Conservation (phyloP, 2,797 vertebrate genomes). For the Aldrovandia affinis region DNA sequence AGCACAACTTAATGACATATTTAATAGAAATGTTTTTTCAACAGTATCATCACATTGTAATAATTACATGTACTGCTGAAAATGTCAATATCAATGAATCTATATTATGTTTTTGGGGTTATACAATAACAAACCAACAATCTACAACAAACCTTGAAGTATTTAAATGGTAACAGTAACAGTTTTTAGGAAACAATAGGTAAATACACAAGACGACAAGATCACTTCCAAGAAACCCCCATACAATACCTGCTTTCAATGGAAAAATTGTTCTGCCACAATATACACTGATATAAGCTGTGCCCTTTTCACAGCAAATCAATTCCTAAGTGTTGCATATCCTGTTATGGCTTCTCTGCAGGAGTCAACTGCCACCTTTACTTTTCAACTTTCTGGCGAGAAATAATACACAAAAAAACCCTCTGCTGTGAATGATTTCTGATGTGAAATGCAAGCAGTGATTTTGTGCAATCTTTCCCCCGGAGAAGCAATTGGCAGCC, state of each 20-base stretch:
- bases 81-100: not conserved
- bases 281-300: slow-evolving; percentile 54
- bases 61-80: too few relatives aligned
- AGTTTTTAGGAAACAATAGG: slow-evolving; percentile 11
- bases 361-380: slow-evolving; percentile 16
- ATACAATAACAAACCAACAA: not conserved
- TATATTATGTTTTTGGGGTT: not conserved
- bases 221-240: not conserved
- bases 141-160: not conserved
- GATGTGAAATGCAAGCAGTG: slow-evolving; percentile 48
- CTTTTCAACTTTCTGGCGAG: slow-evolving; percentile 11
- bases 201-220: slow-evolving; percentile 20
- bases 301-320: slow-evolving; percentile 56
- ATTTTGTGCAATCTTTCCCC: slow-evolving; percentile 53
- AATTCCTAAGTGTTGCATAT: slow-evolving; percentile 48
- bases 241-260: not conserved
- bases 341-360: slow-evolving; percentile 45
- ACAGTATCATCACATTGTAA: too few relatives aligned
- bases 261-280: slow-evolving; percentile 21
- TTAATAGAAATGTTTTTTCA: too few relatives aligned
- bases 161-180: not conserved
- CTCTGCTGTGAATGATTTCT: slow-evolving; percentile 33
- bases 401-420: not conserved
- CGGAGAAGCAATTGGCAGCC: slow-evolving; percentile 47
- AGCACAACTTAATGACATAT: too few relatives aligned